Evolutionary conservation across 1,140 invertebrate genomes (phyloP), one percentile per base, ranked within the genome.

Genomic region (Streblospio benedicti): DNA sequence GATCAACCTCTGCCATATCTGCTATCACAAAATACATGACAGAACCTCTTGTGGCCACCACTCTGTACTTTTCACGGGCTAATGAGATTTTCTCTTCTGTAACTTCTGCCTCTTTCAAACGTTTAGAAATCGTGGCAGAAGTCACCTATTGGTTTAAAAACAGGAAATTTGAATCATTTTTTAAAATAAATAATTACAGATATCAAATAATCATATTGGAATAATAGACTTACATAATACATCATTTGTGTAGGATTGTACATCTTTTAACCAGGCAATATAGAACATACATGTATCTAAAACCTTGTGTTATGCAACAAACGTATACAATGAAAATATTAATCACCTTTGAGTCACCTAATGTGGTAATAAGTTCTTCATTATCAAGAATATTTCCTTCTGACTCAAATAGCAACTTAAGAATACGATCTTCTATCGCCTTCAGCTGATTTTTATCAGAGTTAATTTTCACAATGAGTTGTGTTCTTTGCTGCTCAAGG

Each of bases 401-500:
- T 9, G 75, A 77, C 51, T 78, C 76, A 68, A 76, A 77, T 54
- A 78, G 64, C 52, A 78, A 65, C 62, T 78, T 77, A 4, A 78
- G 67, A 41, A 77, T 77, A 31, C 72, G 66, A 61, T 77, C 74
- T 54, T 78, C 76, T 53, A 93, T 87, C 2, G 80, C 81, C 57
- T 90, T 83, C 44, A 93, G 74, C 64, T 90, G 86, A 16, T 84
- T 85, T 71, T 89, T 91, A 69, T 93, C 91, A 0, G 84, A 77
- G 62, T 91, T 91, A 60, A 93, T 93, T 61, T 85, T 84, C 2
- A 85, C 81, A 55, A 92, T 87, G 6, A 93, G 76, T 73, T 91
- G 85, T 55, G 85, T 88, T 35, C 90, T 81, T 74, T 86, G 82
- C 58, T 83, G 76, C 74, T 93, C 90, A 45, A 93, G 76, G 62